Percentiles rank a stretch among this genome's conserved stretches.
These are phyloP conservation scores for Mycetomoellerius zeteki DNA, from an alignment of 1,140 invertebrate species.

Conservation along the genomic window DNA sequence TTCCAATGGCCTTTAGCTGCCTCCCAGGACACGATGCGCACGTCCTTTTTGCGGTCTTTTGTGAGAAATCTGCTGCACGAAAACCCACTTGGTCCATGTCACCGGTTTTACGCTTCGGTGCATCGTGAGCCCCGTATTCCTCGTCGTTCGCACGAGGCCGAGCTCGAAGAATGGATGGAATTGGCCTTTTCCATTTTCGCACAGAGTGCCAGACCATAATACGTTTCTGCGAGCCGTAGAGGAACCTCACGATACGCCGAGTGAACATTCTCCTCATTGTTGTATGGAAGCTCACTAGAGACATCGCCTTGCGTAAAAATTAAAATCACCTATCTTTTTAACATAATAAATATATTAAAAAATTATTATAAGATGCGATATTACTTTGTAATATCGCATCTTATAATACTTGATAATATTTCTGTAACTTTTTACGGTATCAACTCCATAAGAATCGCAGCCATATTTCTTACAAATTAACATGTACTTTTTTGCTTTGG, in stretches of 20 bases:
- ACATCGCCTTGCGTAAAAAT: conserved; percentile 12
- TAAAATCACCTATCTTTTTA: neutral
- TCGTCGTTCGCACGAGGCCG: conserved; percentile 76
- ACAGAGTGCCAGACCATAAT: conserved; percentile 54
- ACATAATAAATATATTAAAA: neutral
- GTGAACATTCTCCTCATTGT: conserved; percentile 55
- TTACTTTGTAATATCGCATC: no score
- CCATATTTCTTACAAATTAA: neutral
- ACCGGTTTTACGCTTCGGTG: conserved; percentile 79
- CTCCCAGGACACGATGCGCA: conserved; percentile 28
- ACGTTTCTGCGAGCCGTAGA: conserved; percentile 55
- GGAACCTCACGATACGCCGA: conserved; percentile 24
- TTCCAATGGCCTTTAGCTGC: conserved; percentile 42
- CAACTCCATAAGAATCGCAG: neutral
- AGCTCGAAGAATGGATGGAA: conserved; percentile 77
- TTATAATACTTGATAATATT: no score
- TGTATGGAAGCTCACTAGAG: neutral
- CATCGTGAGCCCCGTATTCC: conserved; percentile 66
- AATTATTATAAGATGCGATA: neutral
- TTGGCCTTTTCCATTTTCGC: conserved; percentile 80
- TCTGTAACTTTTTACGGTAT: neutral
- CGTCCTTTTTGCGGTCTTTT: conserved; percentile 76
- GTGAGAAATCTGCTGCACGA: conserved; percentile 71
- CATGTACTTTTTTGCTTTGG: neutral
- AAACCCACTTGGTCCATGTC: conserved; percentile 81